A percentile compares a stretch with the other conserved stretches of the same genome.
phyloP scores from a whole-genome alignment of 2,113 vertebrate species.

The Rhinolophus sinicus region DNA sequence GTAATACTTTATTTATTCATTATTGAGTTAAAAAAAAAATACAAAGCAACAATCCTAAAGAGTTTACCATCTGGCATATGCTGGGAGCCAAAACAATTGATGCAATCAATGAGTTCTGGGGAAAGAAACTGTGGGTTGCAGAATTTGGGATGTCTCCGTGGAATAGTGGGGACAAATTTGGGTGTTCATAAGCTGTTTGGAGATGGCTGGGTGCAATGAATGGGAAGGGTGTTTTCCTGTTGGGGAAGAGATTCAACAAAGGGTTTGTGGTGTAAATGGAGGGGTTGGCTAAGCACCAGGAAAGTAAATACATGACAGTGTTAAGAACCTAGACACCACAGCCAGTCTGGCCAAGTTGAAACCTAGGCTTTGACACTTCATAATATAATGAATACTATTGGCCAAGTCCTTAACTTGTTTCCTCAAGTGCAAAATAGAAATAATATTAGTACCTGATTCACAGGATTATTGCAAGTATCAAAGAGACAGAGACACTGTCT shows the following conservation, averaged over 20 bases:
- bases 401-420: background rate
- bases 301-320: background rate
- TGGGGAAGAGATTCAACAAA: background rate
- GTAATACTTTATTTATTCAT: conserved; percentile 32
- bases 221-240: background rate
- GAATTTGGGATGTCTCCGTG: background rate
- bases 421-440: background rate
- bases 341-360: background rate
- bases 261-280: background rate
- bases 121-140: background rate
- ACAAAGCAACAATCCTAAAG: background rate
- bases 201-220: background rate
- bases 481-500: background rate
- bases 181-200: background rate
- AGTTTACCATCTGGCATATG: background rate
- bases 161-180: background rate
- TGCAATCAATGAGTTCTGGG: background rate
- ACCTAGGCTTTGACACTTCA: background rate
- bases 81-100: background rate
- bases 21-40: conserved; percentile 49
- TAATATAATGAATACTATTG: background rate
- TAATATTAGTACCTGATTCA: background rate
- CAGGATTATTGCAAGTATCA: background rate
- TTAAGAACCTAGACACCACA: background rate
- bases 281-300: background rate